Conservation (phyloP, 2,113 vertebrate species). For the Athene cunicularia region DNA sequence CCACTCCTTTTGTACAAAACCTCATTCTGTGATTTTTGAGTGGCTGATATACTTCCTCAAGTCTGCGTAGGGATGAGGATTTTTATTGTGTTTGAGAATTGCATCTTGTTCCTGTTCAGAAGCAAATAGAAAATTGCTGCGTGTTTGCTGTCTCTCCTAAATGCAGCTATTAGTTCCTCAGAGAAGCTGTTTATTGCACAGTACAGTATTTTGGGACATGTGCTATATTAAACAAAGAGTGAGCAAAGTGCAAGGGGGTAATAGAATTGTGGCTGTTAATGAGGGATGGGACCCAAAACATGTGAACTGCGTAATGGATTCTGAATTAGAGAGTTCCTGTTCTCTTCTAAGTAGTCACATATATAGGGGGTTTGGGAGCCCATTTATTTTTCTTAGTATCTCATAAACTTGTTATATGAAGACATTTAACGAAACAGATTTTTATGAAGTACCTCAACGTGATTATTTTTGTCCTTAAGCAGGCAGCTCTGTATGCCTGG, state of each 20-base stretch:
- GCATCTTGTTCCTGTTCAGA: background rate
- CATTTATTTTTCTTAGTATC: background rate
- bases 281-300: background rate
- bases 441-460: background rate
- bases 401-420: background rate
- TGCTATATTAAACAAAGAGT: background rate
- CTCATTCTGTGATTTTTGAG: background rate
- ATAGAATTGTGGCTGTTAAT: background rate
- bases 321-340: background rate
- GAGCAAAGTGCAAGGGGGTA: background rate
- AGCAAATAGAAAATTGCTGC: background rate
- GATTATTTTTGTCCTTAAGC: background rate
- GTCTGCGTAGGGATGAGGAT: background rate
- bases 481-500: background rate
- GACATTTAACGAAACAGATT: background rate
- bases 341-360: too few relatives aligned
- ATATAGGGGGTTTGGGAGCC: background rate
- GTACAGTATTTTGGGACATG: background rate
- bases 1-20: rapidly evolving
- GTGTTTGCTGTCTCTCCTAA: background rate
- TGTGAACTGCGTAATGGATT: background rate
- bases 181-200: background rate
- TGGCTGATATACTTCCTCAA: rapidly evolving
- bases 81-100: background rate
- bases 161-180: background rate